phyloP scores from a whole-genome alignment of 64 coral and sea anemone species.

The Stichodactyla helianthus region DNA sequence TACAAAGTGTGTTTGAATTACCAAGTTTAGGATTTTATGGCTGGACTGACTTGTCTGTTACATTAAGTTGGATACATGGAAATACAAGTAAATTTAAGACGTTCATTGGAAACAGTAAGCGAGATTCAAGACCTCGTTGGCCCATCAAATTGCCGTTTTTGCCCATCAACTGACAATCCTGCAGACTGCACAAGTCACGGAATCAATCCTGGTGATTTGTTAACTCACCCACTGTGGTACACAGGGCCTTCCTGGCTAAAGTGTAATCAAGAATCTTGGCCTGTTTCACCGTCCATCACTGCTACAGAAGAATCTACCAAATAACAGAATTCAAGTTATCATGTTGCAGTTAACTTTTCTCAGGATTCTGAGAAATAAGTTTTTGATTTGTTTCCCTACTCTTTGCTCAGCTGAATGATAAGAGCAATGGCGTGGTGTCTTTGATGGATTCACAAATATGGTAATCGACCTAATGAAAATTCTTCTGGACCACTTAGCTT shows the following conservation, averaged over 20 bases:
- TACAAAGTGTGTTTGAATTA: not conserved
- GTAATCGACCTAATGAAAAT: too few relatives aligned
- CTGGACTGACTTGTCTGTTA: conserved; percentile 23
- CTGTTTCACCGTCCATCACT: not conserved
- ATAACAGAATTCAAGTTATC: not conserved
- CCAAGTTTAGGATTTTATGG: not conserved
- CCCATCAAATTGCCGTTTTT: not conserved
- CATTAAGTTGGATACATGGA: conserved; percentile 28
- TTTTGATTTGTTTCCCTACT: too few relatives aligned
- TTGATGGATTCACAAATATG: too few relatives aligned
- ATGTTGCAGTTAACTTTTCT: too few relatives aligned
- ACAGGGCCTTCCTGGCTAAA: conserved; percentile 24
- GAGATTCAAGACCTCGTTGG: conserved; percentile 33
- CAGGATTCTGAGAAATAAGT: too few relatives aligned
- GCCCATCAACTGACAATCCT: conserved; percentile 5
- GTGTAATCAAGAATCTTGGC: not conserved
- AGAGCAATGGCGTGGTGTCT: too few relatives aligned
- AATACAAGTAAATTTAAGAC: conserved; percentile 14
- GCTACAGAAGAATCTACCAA: conserved; percentile 15
- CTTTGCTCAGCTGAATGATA: too few relatives aligned
- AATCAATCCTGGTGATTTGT: not conserved
- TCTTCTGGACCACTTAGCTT: too few relatives aligned
- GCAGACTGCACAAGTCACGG: conserved; percentile 15
- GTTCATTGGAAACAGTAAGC: conserved; percentile 34
- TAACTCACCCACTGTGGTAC: not conserved